Evolutionary conservation across 2,113 vertebrate genomes (phyloP).

Genomic region (Columba livia): DNA sequence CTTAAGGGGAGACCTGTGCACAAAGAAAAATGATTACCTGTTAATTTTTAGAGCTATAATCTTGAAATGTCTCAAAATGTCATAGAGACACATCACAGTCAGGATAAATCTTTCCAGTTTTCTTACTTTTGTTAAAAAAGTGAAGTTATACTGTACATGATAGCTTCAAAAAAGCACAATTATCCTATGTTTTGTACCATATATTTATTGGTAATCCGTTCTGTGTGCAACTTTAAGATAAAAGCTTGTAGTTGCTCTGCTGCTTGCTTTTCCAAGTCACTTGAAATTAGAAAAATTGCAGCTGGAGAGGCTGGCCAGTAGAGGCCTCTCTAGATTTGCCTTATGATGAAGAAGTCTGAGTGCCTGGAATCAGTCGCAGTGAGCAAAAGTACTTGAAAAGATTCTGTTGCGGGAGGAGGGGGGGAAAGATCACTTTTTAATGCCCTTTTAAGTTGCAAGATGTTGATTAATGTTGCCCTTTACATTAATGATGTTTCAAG

Average conservation of each 20-base stretch:
- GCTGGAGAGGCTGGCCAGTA: conserved; percentile 80
- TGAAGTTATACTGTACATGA: neutral
- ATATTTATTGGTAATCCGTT: conserved; percentile 30
- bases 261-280: neutral
- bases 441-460: conserved; percentile 84
- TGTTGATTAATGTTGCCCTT: conserved; percentile 89
- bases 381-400: conserved; percentile 80
- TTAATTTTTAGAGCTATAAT: conserved; percentile 56
- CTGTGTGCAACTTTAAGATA: conserved; percentile 53
- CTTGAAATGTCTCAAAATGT: conserved; percentile 47
- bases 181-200: conserved; percentile 8
- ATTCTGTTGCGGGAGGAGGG: conserved; percentile 68
- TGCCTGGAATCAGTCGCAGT: conserved; percentile 37
- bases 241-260: conserved; percentile 21
- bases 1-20: neutral
- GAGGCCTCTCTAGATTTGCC: conserved; percentile 96
- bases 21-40: neutral
- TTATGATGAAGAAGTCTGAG: conserved; percentile 56
- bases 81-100: conserved; percentile 23
- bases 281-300: conserved; percentile 54
- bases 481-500: conserved; percentile 86
- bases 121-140: conserved; percentile 25
- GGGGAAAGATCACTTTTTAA: conserved; percentile 80
- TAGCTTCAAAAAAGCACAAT: conserved; percentile 42
- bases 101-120: conserved; percentile 43